These are phyloP conservation scores for Anguilla anguilla DNA, from an alignment of 2,797 vertebrate genomes.

Conservation along the genomic window DNA sequence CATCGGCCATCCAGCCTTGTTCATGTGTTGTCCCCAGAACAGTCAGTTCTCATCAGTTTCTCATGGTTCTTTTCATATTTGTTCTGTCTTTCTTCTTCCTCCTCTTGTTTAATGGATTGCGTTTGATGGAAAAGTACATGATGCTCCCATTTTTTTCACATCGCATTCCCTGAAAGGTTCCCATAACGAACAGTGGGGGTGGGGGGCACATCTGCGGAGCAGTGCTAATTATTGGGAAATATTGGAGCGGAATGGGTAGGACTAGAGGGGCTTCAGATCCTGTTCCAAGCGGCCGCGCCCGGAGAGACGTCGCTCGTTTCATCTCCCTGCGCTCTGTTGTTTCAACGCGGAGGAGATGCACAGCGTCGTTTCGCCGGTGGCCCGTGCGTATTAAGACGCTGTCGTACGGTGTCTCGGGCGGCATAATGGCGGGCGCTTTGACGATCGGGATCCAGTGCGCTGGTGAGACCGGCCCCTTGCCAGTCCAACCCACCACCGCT, in stretches of 20 bases:
- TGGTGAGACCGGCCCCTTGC: no score
- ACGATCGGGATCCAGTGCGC: slow-evolving; percentile 33
- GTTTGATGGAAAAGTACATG: slow-evolving; percentile 73
- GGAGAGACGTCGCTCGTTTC: slow-evolving; percentile 69
- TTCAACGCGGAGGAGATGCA: slow-evolving; percentile 48
- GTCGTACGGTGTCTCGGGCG: slow-evolving; percentile 46
- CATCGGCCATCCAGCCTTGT: no score
- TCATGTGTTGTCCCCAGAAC: no score
- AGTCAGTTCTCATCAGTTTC: no score
- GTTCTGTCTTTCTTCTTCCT: no score
- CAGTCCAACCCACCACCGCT: no score
- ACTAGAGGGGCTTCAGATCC: slow-evolving; percentile 70
- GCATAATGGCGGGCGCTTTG: slow-evolving; percentile 41
- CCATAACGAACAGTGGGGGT: slow-evolving; percentile 45
- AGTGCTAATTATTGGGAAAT: slow-evolving; percentile 77
- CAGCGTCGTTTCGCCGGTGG: neutral
- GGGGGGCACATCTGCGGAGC: slow-evolving; percentile 73
- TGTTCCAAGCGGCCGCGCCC: slow-evolving; percentile 73
- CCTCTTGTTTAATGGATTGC: no score
- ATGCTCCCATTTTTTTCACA: slow-evolving; percentile 47
- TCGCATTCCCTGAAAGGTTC: slow-evolving; percentile 34
- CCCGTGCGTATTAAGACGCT: slow-evolving; percentile 59
- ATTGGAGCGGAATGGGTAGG: slow-evolving; percentile 57
- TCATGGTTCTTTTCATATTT: no score
- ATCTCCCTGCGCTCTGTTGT: slow-evolving; percentile 62